Evolutionary conservation across 30 jellyfish, hydroid and myxozoan genomes (phyloP).

Genomic region (Hydra vulgaris): DNA sequence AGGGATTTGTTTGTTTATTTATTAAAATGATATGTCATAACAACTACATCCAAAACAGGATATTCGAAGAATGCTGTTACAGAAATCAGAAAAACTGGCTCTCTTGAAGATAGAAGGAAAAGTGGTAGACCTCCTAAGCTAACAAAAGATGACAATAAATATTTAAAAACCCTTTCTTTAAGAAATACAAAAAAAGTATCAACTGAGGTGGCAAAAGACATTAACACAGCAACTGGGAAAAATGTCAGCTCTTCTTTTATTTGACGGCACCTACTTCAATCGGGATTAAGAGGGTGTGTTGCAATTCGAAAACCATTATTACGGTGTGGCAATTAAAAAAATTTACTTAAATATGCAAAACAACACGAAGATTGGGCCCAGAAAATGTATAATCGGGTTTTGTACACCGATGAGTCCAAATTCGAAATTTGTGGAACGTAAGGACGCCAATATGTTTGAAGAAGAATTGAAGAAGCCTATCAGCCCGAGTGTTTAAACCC

Average conservation of each 20-base stretch:
- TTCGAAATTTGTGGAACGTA: not conserved
- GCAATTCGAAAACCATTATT: not conserved
- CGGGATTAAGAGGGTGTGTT: too few species aligned
- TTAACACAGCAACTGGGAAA: not conserved
- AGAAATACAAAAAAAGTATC: not conserved
- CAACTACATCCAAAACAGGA: not conserved
- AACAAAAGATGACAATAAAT: not conserved
- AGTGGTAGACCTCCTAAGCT: not conserved
- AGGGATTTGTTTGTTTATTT: too few species aligned
- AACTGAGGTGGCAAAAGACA: not conserved
- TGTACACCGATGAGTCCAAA: not conserved
- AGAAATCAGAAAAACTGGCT: not conserved
- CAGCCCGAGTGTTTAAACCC: not conserved
- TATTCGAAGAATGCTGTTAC: not conserved
- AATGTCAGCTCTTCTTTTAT: not conserved
- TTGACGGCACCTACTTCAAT: not conserved
- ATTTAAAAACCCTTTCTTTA: not conserved
- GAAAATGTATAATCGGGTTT: not conserved
- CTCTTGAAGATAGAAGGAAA: not conserved
- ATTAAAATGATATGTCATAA: too few species aligned
- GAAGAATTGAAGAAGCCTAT: not conserved
- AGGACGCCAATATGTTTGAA: not conserved
- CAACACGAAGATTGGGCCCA: not conserved
- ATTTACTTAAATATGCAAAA: not conserved
- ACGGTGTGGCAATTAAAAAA: not conserved